phyloP scores from a whole-genome alignment of 2,888 invertebrate species.

The Hydriomena furcata region DNA sequence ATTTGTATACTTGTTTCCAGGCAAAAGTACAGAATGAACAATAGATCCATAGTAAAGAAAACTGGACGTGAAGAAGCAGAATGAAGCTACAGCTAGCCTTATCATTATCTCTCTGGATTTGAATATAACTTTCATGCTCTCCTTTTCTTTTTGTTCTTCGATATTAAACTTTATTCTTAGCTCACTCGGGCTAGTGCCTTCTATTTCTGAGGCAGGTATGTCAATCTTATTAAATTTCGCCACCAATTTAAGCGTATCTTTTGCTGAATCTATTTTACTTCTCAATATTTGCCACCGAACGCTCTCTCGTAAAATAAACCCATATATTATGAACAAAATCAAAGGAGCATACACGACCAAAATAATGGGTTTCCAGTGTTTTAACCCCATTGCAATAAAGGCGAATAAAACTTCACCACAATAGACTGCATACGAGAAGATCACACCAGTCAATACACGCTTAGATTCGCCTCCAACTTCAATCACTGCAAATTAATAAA shows the following conservation, averaged over 20 bases:
- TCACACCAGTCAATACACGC: slow-evolving; percentile 61
- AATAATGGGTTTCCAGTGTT: slow-evolving; percentile 65
- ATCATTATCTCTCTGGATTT: slow-evolving; percentile 64
- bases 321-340: slow-evolving; percentile 53
- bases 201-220: slow-evolving; percentile 52
- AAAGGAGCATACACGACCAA: slow-evolving; percentile 58
- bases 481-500: slow-evolving; percentile 56
- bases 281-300: slow-evolving; percentile 66
- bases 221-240: slow-evolving; percentile 58
- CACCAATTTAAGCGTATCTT: slow-evolving; percentile 50
- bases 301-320: slow-evolving; percentile 58
- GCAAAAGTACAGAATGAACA: slow-evolving; percentile 60
- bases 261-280: slow-evolving; percentile 58
- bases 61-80: slow-evolving; percentile 66
- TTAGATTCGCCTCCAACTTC: slow-evolving; percentile 69
- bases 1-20: slow-evolving; percentile 69
- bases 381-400: slow-evolving; percentile 58
- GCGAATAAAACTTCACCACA: slow-evolving; percentile 65
- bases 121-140: slow-evolving; percentile 57
- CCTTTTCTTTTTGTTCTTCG: slow-evolving; percentile 56
- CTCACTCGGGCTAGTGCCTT: slow-evolving; percentile 53
- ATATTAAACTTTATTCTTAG: slow-evolving; percentile 56
- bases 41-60: slow-evolving; percentile 66
- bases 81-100: slow-evolving; percentile 56
- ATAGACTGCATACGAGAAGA: slow-evolving; percentile 66